Percentiles rank a stretch among this genome's conserved stretches.
Conservation (phyloP, 2,888 invertebrate species). For the Melipona bicolor region DNA sequence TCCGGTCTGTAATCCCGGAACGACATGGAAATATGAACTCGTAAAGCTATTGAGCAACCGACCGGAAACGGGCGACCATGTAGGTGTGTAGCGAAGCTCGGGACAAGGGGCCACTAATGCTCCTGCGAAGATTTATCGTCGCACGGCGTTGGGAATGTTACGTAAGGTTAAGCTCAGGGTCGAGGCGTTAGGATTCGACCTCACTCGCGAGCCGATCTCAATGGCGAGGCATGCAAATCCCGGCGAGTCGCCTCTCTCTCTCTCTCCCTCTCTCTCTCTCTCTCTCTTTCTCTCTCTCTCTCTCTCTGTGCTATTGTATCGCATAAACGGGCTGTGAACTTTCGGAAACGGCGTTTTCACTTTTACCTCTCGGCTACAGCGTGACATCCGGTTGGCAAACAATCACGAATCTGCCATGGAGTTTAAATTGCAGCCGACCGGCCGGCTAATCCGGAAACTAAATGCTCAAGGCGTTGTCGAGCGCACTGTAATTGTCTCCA, state of each 20-base stretch:
- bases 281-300: neutral
- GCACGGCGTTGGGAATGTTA: slow-evolving; percentile 59
- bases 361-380: slow-evolving; percentile 7
- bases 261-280: too few relatives aligned
- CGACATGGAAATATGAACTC: slow-evolving; percentile 65
- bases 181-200: slow-evolving; percentile 65
- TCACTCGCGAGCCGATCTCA: slow-evolving; percentile 43
- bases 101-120: slow-evolving; percentile 60
- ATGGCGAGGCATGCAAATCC: slow-evolving; percentile 61
- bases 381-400: neutral
- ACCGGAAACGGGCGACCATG: slow-evolving; percentile 35
- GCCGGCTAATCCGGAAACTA: slow-evolving; percentile 35
- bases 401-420: neutral
- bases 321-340: slow-evolving; percentile 10
- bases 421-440: slow-evolving; percentile 22
- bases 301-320: neutral
- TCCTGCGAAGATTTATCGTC: slow-evolving; percentile 63
- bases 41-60: slow-evolving; percentile 60
- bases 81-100: slow-evolving; percentile 18
- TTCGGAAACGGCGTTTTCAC: slow-evolving; percentile 22
- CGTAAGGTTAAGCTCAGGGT: slow-evolving; percentile 71
- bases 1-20: slow-evolving; percentile 47
- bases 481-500: slow-evolving; percentile 16
- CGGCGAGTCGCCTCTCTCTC: slow-evolving; percentile 22
- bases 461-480: slow-evolving; percentile 30